Percentiles rank a stretch among this genome's conserved stretches.
Evolutionary conservation across 2,113 vertebrate genomes (phyloP).

Genomic region (Leucopsar rothschildi): DNA sequence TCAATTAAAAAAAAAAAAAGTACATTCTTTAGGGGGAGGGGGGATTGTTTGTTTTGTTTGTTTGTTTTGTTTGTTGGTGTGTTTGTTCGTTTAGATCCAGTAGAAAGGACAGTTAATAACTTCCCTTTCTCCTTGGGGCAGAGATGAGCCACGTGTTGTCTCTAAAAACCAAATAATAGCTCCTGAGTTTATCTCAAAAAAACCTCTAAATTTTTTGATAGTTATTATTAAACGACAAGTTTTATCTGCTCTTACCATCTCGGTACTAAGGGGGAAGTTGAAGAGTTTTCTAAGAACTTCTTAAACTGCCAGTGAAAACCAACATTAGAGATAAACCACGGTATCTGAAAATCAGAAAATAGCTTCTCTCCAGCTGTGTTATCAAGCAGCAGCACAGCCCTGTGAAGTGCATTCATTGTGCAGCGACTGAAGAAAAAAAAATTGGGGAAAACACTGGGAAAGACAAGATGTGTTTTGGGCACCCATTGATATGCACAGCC

Average conservation of each 20-base stretch:
- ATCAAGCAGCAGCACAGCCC: background rate
- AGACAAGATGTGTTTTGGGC: fast-evolving
- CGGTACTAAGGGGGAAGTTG: background rate
- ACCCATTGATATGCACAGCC: background rate
- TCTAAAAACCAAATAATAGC: background rate
- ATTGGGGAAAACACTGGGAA: background rate
- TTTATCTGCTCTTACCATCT: conserved; percentile 33
- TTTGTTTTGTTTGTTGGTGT: background rate
- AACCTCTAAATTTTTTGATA: background rate
- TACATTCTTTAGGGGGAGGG: background rate
- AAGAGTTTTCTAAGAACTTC: conserved; percentile 56
- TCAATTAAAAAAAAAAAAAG: background rate
- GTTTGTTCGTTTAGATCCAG: background rate
- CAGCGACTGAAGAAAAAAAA: background rate
- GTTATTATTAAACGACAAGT: background rate
- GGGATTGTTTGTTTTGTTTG: background rate
- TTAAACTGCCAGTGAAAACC: conserved; percentile 35
- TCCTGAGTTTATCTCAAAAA: background rate
- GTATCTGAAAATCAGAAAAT: conserved; percentile 56
- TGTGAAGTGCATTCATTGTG: background rate
- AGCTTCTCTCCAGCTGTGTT: conserved; percentile 37
- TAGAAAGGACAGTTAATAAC: background rate
- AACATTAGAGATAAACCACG: background rate
- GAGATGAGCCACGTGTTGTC: background rate
- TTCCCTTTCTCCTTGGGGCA: background rate